Evolutionary conservation across 30 jellyfish, hydroid and myxozoan species (phyloP).

Genomic region (Pelagia noctiluca): DNA sequence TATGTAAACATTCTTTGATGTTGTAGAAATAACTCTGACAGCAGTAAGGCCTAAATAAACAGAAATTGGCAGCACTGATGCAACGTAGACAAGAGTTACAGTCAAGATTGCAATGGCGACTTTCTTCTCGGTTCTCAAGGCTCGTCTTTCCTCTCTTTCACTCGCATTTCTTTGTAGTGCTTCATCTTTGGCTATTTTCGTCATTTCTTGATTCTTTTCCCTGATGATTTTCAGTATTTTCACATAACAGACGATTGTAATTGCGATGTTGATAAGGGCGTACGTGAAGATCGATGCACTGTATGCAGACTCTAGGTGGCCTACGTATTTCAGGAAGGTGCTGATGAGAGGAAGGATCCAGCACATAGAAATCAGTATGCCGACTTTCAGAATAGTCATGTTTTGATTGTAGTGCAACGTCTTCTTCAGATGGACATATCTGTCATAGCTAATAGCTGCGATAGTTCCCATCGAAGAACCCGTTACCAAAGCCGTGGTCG

Average conservation of each 20-base stretch:
- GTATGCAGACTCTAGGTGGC: background rate
- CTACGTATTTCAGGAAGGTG: conserved; percentile 42
- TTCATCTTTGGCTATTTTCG: too few relatives aligned
- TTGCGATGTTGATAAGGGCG: too few relatives aligned
- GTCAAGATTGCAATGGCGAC: background rate
- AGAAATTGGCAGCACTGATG: background rate
- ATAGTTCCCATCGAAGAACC: conserved; percentile 64
- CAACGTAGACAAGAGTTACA: background rate
- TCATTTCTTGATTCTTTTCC: too few relatives aligned
- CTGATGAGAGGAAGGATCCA: conserved; percentile 65
- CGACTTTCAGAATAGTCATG: conserved; percentile 34
- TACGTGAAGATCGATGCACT: too few relatives aligned
- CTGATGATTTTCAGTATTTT: too few relatives aligned
- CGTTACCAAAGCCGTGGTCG: conserved; percentile 21
- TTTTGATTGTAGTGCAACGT: conserved; percentile 5
- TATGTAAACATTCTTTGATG: background rate
- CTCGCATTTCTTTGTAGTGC: background rate
- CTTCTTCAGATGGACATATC: conserved; percentile 47
- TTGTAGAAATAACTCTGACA: background rate
- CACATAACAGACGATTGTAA: too few relatives aligned
- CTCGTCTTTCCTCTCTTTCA: background rate
- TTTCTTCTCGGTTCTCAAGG: background rate
- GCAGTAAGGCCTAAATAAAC: background rate
- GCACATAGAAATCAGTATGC: conserved; percentile 6
- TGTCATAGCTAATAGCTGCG: conserved; percentile 51